These are phyloP conservation scores for Ylistrum balloti DNA, from an alignment of 1,140 invertebrate genomes.

Conservation along the genomic window DNA sequence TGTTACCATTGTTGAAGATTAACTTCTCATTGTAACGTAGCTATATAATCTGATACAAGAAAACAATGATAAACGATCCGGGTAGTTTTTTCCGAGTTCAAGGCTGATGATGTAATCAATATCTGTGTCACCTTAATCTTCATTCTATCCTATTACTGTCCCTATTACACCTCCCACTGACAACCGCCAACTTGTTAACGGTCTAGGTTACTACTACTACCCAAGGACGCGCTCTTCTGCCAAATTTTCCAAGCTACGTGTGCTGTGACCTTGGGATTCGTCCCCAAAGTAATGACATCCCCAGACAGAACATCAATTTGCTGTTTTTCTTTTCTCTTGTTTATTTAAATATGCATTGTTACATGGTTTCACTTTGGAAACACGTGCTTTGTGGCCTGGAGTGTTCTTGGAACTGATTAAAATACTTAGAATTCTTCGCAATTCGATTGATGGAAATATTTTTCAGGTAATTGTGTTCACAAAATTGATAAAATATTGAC, in stretches of 20 bases:
- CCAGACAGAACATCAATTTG: not conserved
- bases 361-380: not conserved
- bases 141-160: not conserved
- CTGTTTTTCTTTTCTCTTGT: not conserved
- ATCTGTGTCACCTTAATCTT: not conserved
- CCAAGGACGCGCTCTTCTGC: slow-evolving; percentile 20
- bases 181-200: not conserved
- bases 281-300: not conserved
- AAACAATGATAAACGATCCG: not conserved
- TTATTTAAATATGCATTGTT: not conserved
- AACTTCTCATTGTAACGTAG: too few relatives aligned
- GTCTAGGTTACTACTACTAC: not conserved
- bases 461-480: too few relatives aligned
- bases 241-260: not conserved
- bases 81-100: not conserved
- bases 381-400: not conserved
- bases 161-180: not conserved
- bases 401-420: not conserved
- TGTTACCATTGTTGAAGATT: too few relatives aligned
- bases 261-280: not conserved
- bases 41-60: not conserved
- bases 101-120: slow-evolving; percentile 18
- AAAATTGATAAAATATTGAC: too few relatives aligned
- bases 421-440: too few relatives aligned
- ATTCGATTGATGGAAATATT: too few relatives aligned